Base-by-base conservation (phyloP, 2,888 invertebrate genomes). In the Drosophila flavopinicola region DNA sequence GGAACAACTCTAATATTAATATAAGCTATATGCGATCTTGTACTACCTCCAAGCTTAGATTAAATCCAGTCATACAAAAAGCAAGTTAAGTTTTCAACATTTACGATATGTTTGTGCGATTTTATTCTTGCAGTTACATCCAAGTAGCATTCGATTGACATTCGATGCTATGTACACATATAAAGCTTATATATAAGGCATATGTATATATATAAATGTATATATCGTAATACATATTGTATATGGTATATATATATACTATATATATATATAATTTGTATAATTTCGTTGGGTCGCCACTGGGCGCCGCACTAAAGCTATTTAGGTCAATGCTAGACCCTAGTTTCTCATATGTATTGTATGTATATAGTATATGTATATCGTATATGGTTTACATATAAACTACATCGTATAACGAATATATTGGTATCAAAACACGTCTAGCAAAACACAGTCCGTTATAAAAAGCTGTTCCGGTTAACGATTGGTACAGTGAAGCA, bases 201-300 rank as follows among this genome's bases (percentile, higher is more conserved):
- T 59, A 51, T 32, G n/a, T 59, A 52, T 69, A 44, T 57, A 35
- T 33, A 23, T 64, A 48, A 56, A 56, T 66, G 61, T 65, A 47
- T 45, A 48, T 44, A 64, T 66, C 38, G 56, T 39, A 23, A 64
- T 75, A 65, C 42, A 65, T 69, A 45, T 37, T 59, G 42, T 56
- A 63, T 69, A 39, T 49, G 44, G 57, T 78, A 60, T 82, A n/a
- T n/a, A 64, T 75, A 65, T 39, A 65, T 69, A 45, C 33, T 59
- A 39, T 56, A 63, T 69, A 39, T 49, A 41, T 78, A 60, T 82
- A 75, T 79, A 71, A 49, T 78, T 75, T 80, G 70, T 85, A 71
- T 57, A 71, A 57, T 48, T 57, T 74, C 63, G 57, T 49, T 57
- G 49, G 53, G 35, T 37, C 45, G 27, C 37, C 49, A 24, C n/a